phyloP scores from a whole-genome alignment of 2,888 invertebrate species.

The Pegoplata infirma region DNA sequence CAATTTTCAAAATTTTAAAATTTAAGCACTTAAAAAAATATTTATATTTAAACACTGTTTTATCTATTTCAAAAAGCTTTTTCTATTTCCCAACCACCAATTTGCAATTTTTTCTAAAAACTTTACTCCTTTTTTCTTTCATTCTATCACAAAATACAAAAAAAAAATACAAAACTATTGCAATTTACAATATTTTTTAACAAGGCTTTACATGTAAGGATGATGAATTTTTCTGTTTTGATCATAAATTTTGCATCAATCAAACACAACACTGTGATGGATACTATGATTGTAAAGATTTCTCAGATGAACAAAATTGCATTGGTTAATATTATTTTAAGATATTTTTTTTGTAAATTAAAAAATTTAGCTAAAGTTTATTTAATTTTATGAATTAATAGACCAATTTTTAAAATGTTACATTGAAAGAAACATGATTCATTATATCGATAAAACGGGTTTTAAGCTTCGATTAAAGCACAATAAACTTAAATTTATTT shows the following conservation, averaged over 20 bases:
- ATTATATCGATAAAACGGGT: too few relatives aligned
- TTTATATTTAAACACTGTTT: neutral
- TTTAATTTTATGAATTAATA: too few relatives aligned
- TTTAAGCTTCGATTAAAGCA: too few relatives aligned
- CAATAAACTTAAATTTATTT: neutral
- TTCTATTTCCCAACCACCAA: neutral
- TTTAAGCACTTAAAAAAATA: neutral
- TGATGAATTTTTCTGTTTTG: constrained; percentile 85
- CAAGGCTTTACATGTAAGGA: constrained; percentile 80
- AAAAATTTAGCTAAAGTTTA: neutral
- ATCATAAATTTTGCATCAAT: constrained; percentile 88
- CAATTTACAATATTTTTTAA: constrained; percentile 31
- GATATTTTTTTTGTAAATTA: too few relatives aligned
- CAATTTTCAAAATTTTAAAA: neutral
- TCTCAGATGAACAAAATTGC: constrained; percentile 94
- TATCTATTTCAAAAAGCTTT: constrained; percentile 21
- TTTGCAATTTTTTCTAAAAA: constrained; percentile 10
- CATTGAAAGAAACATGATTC: too few relatives aligned
- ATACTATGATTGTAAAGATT: constrained; percentile 93
- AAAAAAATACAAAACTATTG: constrained; percentile 16
- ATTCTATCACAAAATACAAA: constrained; percentile 23
- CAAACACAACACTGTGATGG: constrained; percentile 90
- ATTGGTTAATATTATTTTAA: constrained; percentile 78
- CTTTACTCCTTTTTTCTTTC: constrained; percentile 7
- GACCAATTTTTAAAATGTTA: too few relatives aligned